phyloP scores from a whole-genome alignment of 2,113 vertebrate genomes.

The Gopherus evgoodei region DNA sequence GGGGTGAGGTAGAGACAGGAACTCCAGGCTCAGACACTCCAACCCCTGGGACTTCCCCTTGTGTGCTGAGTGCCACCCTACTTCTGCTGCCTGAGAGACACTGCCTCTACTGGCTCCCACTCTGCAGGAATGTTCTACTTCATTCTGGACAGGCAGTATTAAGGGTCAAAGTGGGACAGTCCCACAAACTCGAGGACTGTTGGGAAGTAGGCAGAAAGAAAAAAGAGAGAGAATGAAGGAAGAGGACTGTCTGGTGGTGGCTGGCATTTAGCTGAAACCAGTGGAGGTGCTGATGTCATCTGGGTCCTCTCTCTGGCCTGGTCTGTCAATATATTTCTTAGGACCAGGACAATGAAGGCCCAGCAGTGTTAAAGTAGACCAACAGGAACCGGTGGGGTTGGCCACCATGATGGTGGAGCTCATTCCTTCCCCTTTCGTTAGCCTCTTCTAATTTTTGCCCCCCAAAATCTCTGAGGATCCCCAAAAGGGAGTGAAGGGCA shows the following conservation, averaged over 20 bases:
- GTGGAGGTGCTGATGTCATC: neutral
- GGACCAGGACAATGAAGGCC: neutral
- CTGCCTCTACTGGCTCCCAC: too few species aligned
- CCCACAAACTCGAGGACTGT: neutral
- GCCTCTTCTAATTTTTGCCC: too few species aligned
- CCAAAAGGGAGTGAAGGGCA: too few species aligned
- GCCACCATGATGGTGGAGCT: too few species aligned
- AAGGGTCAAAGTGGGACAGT: neutral
- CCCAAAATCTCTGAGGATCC: too few species aligned
- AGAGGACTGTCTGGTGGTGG: neutral
- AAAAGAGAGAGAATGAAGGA: too few species aligned
- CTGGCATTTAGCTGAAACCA: neutral
- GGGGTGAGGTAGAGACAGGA: neutral
- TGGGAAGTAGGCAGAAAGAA: neutral
- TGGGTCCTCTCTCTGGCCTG: neutral
- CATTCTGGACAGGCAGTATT: neutral
- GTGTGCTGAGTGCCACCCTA: neutral
- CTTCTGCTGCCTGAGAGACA: too few species aligned
- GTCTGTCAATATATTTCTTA: neutral
- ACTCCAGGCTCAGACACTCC: neutral
- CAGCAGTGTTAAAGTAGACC: neutral
- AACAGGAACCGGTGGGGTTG: neutral
- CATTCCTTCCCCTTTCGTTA: too few species aligned
- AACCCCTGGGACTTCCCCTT: neutral
- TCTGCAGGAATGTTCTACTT: neutral